Percentiles rank a stretch among this genome's conserved stretches.
Conservation (phyloP, 1,140 invertebrate genomes). For the Watersipora subatra region DNA sequence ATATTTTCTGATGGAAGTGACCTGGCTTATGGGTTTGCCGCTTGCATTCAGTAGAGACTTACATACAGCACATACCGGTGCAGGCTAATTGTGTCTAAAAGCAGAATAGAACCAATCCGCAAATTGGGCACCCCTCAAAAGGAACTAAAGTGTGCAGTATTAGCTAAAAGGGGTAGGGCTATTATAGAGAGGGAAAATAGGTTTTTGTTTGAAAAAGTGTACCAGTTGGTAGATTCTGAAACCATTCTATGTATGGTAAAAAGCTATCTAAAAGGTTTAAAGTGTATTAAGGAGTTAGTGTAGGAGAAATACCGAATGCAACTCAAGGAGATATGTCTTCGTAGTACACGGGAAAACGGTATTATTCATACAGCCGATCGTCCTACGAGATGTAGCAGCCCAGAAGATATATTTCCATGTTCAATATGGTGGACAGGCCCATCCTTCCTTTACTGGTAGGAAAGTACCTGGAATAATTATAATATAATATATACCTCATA, state of each 20-base stretch:
- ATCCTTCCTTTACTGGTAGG: neutral
- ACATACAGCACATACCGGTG: neutral
- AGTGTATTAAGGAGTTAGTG: constrained; percentile 1
- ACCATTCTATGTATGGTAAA: constrained; percentile 4
- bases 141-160: neutral
- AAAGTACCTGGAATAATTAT: neutral
- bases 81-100: neutral
- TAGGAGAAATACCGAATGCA: constrained; percentile 1
- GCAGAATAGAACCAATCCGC: constrained; percentile 1
- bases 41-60: constrained; percentile 1
- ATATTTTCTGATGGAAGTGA: constrained; percentile 5
- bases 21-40: constrained; percentile 3
- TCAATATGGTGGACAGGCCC: constrained; percentile 1
- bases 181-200: constrained; percentile 2
- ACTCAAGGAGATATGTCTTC: constrained; percentile 2
- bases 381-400: neutral
- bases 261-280: constrained; percentile 1
- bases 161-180: neutral
- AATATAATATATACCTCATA: no score
- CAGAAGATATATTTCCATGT: neutral
- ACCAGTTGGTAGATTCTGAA: constrained; percentile 4
- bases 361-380: constrained; percentile 1
- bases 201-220: constrained; percentile 1
- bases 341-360: neutral
- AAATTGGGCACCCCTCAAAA: neutral